Evolutionary conservation across 2,797 vertebrate genomes (phyloP).

Genomic region (Muscicapa comitata): DNA sequence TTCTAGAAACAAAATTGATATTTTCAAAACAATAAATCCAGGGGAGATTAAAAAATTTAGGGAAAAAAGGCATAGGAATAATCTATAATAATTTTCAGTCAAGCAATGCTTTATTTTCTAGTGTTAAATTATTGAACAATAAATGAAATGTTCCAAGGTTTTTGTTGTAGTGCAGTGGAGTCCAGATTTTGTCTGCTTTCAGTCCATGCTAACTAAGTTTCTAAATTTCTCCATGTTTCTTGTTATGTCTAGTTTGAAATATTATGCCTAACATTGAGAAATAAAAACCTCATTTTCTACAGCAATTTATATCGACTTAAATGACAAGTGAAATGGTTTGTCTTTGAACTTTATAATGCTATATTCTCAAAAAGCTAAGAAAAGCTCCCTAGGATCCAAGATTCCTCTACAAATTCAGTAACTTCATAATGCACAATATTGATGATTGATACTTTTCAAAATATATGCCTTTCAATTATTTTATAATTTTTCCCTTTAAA

Average conservation of each 20-base stretch:
- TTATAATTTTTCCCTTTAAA: not conserved
- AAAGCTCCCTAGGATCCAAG: rapidly evolving
- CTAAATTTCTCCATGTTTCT: not conserved
- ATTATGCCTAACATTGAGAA: not conserved
- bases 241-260: not conserved
- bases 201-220: not conserved
- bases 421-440: not conserved
- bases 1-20: not conserved
- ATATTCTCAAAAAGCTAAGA: not conserved
- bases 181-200: not conserved
- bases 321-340: not conserved
- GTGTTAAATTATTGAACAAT: not conserved
- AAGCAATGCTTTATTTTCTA: not conserved
- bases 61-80: rapidly evolving
- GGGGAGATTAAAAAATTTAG: not conserved
- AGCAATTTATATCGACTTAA: not conserved
- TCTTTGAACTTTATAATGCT: not conserved
- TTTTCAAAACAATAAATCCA: not conserved
- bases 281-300: not conserved
- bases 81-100: not conserved
- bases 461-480: not conserved
- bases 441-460: not conserved
- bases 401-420: not conserved
- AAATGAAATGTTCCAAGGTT: rapidly evolving
- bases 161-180: not conserved